phyloP scores from a whole-genome alignment of 2,113 vertebrate species.

The Xiphophorus maculatus region DNA sequence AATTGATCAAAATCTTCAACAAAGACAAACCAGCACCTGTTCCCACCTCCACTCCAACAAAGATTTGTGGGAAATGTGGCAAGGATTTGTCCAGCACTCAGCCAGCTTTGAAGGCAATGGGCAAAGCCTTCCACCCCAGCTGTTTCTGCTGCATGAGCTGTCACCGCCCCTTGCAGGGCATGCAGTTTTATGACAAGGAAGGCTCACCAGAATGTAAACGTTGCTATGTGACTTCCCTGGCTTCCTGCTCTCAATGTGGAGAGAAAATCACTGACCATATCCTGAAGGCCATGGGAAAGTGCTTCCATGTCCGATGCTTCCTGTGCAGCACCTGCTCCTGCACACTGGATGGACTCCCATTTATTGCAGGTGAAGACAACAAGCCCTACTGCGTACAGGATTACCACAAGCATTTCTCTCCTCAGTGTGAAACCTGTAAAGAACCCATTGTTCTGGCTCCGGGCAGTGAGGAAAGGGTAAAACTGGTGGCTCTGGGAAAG shows the following conservation, averaged over 20 bases:
- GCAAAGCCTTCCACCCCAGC: constrained; percentile 89
- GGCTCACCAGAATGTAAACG: constrained; percentile 90
- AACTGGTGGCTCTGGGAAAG: constrained; percentile 94
- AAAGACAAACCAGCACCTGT: constrained; percentile 89
- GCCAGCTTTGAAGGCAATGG: constrained; percentile 90
- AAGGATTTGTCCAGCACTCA: constrained; percentile 89
- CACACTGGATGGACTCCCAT: constrained; percentile 84
- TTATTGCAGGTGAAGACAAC: constrained; percentile 93
- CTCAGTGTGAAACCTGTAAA: constrained; percentile 90
- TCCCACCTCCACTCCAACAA: constrained; percentile 80
- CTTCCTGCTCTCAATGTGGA: constrained; percentile 91
- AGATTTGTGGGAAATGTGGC: constrained; percentile 89
- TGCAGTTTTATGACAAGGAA: constrained; percentile 96
- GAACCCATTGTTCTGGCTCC: constrained; percentile 94
- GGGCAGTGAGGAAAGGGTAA: constrained; percentile 91
- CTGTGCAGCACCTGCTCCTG: constrained; percentile 81
- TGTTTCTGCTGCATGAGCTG: constrained; percentile 94
- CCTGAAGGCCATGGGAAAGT: constrained; percentile 82
- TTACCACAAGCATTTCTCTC: constrained; percentile 95
- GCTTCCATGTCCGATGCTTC: constrained; percentile 84
- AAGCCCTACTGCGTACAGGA: constrained; percentile 93
- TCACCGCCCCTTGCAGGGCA: constrained; percentile 90
- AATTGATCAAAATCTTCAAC: constrained; percentile 93
- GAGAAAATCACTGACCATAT: constrained; percentile 94
- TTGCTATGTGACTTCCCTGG: constrained; percentile 92